These are phyloP conservation scores for Calycopis cecrops DNA, from an alignment of 1,140 invertebrate species.

Conservation along the genomic window DNA sequence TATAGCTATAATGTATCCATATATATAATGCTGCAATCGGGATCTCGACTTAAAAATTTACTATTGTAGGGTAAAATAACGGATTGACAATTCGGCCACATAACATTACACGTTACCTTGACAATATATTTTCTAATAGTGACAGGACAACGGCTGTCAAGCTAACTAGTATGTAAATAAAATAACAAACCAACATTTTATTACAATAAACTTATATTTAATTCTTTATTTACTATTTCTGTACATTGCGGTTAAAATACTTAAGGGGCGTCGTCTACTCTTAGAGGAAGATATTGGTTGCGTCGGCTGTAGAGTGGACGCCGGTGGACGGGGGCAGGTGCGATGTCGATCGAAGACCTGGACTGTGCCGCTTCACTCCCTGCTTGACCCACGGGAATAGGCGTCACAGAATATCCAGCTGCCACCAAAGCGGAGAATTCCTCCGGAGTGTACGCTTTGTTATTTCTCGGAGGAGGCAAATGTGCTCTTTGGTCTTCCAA, in stretches of 20 bases:
- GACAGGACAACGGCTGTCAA: too few relatives aligned
- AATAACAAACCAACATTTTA: not conserved
- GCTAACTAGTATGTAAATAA: not conserved
- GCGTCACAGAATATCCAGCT: conserved; percentile 70
- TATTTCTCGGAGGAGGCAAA: conserved; percentile 68
- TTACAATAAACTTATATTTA: conserved; percentile 14
- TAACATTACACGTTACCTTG: too few relatives aligned
- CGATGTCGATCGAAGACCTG: conserved; percentile 42
- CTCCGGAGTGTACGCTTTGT: conserved; percentile 70
- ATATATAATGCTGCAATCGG: too few relatives aligned
- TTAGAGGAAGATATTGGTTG: conserved; percentile 56
- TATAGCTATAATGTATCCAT: too few relatives aligned
- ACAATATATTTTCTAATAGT: too few relatives aligned
- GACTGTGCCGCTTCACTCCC: conserved; percentile 48
- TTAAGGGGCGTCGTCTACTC: conserved; percentile 64
- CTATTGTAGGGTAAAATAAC: too few relatives aligned
- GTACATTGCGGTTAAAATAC: conserved; percentile 36
- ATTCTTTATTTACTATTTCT: conserved; percentile 43
- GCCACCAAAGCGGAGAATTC: conserved; percentile 69
- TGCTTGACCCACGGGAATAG: conserved; percentile 60
- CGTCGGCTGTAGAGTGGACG: conserved; percentile 41
- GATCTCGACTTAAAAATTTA: too few relatives aligned
- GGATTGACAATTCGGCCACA: too few relatives aligned
- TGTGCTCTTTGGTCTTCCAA: conserved; percentile 52
- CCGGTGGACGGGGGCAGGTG: conserved; percentile 34